Conservation (phyloP, 2,113 vertebrate genomes). For the Rhinogobius similis region DNA sequence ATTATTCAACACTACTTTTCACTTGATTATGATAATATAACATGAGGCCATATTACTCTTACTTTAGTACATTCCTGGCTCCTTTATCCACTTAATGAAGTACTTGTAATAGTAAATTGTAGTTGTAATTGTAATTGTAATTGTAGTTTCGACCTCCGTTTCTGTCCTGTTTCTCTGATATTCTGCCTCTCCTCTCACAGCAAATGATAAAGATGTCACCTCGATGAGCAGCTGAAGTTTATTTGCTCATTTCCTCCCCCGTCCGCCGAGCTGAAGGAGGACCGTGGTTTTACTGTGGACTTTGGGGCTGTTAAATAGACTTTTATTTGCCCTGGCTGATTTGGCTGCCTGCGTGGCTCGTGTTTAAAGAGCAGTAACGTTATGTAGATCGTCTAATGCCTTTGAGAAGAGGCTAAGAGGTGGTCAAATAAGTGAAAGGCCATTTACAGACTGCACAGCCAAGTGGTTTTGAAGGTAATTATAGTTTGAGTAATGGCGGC, state of each 20-base stretch:
- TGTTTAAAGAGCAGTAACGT: not conserved
- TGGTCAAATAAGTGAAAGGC: not conserved
- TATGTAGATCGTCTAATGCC: not conserved
- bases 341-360: accelerated
- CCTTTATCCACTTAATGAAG: too few relatives aligned
- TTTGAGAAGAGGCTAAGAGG: not conserved
- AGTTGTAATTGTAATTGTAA: too few relatives aligned
- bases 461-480: not conserved
- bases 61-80: too few relatives aligned
- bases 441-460: not conserved
- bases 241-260: not conserved
- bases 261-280: not conserved
- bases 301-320: not conserved
- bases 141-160: too few relatives aligned
- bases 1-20: too few relatives aligned
- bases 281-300: not conserved
- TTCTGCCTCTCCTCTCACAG: too few relatives aligned
- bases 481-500: not conserved
- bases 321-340: slow-evolving; percentile 19
- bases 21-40: too few relatives aligned
- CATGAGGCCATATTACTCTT: too few relatives aligned
- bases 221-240: not conserved
- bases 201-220: not conserved
- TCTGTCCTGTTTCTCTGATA: too few relatives aligned
- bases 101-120: too few relatives aligned